A percentile compares a stretch with the other conserved stretches of the same genome.
phyloP scores from a whole-genome alignment of 2,888 invertebrate species.

The Marronus borbonicus region DNA sequence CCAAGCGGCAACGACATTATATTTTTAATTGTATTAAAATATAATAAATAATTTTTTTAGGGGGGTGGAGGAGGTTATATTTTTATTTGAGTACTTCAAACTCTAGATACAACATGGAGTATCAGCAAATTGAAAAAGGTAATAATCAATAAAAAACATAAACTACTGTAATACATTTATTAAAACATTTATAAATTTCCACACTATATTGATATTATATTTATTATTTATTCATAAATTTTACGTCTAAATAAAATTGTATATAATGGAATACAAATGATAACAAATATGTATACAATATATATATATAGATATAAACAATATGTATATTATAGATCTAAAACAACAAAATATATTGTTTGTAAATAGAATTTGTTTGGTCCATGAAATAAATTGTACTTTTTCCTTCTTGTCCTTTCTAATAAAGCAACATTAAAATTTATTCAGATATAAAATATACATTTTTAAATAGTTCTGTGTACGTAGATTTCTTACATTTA shows the following conservation, averaged over 20 bases:
- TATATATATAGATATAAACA: constrained; percentile 52
- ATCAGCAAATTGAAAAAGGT: neutral
- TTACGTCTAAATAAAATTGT: constrained; percentile 40
- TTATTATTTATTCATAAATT: constrained; percentile 36
- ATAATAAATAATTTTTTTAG: too few relatives aligned
- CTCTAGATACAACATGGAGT: too few relatives aligned
- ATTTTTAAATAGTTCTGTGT: constrained; percentile 27
- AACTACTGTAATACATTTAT: constrained; percentile 55
- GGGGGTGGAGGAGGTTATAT: too few relatives aligned
- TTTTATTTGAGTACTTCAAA: too few relatives aligned
- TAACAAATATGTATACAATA: constrained; percentile 54
- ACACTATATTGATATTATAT: constrained; percentile 47
- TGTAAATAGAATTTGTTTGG: constrained; percentile 51
- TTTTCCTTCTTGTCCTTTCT: constrained; percentile 46
- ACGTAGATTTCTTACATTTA: constrained; percentile 13
- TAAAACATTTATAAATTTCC: constrained; percentile 57
- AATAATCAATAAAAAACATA: constrained; percentile 1
- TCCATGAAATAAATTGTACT: constrained; percentile 64
- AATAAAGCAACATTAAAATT: constrained; percentile 35
- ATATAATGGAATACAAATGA: constrained; percentile 55
- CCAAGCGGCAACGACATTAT: too few relatives aligned
- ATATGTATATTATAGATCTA: constrained; percentile 52
- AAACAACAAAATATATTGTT: constrained; percentile 44
- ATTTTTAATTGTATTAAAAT: too few relatives aligned
- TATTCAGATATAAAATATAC: constrained; percentile 40